Conservation (phyloP, 2,113 vertebrate genomes). For the Lethenteron reissneri region DNA sequence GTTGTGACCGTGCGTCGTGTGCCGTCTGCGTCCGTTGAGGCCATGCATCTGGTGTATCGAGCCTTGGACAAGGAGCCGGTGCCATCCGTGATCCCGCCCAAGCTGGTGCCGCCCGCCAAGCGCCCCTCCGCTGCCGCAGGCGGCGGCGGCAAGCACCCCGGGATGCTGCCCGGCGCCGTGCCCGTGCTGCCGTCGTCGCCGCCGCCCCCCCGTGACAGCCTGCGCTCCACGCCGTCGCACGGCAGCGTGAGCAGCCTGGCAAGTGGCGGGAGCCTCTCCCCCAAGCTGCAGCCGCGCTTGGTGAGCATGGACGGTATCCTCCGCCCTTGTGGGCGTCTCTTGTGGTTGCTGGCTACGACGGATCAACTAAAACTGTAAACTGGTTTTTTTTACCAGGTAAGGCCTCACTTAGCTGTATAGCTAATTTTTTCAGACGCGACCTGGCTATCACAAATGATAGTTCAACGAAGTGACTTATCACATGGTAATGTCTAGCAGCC, state of each 20-base stretch:
- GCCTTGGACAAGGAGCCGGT: constrained; percentile 92
- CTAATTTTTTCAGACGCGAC: no score
- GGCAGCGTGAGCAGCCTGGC: constrained; percentile 73
- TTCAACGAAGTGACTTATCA: no score
- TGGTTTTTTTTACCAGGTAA: no score
- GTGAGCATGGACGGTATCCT: no score
- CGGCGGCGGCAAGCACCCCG: neutral
- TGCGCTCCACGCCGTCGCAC: constrained; percentile 73
- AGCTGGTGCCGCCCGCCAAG: constrained; percentile 69
- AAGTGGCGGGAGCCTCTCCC: constrained; percentile 63
- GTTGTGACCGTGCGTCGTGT: no score
- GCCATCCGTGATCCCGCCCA: constrained; percentile 45
- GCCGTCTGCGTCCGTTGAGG: constrained; percentile 24
- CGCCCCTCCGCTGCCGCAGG: constrained; percentile 43
- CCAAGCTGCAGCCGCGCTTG: constrained; percentile 24
- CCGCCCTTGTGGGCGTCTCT: no score
- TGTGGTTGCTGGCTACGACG: no score
- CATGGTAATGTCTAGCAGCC: no score
- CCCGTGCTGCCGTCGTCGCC: constrained; percentile 65
- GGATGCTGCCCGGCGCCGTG: constrained; percentile 29
- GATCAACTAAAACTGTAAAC: no score
- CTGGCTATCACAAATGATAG: no score
- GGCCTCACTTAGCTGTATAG: no score
- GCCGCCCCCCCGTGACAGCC: constrained; percentile 58
- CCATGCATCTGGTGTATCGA: constrained; percentile 94